Evolutionary conservation across 2,113 vertebrate genomes (phyloP).

Genomic region (Sander lucioperca): DNA sequence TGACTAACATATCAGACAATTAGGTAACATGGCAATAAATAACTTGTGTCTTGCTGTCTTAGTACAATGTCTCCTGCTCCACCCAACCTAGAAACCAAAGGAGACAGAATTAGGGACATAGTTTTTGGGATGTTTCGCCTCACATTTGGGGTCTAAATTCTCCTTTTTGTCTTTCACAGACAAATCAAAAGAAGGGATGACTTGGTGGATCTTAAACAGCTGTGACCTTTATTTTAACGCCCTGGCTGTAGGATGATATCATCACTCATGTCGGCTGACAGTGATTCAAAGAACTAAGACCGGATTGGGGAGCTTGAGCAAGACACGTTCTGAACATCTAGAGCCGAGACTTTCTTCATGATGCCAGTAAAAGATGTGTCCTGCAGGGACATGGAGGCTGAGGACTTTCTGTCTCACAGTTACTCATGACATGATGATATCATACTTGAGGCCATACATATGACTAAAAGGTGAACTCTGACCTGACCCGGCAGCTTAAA

Average conservation of each 20-base stretch:
- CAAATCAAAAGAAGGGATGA: background rate
- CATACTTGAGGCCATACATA: too few species aligned
- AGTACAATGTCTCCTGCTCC: conserved; percentile 90
- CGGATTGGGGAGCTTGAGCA: background rate
- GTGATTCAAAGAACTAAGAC: conserved; percentile 33
- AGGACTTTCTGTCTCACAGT: too few species aligned
- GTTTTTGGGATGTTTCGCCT: background rate
- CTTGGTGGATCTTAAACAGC: background rate
- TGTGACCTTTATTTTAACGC: too few species aligned
- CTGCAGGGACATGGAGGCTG: background rate
- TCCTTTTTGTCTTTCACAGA: background rate
- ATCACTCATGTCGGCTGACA: conserved; percentile 15
- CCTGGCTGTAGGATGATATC: too few species aligned
- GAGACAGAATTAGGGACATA: conserved; percentile 44
- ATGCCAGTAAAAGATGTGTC: background rate
- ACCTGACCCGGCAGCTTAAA: too few species aligned
- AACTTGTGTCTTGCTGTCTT: conserved; percentile 47
- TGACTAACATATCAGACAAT: conserved; percentile 51
- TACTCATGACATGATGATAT: too few species aligned
- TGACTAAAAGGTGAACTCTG: too few species aligned
- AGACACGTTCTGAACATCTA: conserved; percentile 3
- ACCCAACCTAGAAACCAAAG: conserved; percentile 86
- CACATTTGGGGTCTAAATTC: background rate
- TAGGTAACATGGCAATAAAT: conserved; percentile 77
- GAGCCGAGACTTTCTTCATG: background rate